Conservation (phyloP, 2,113 vertebrate genomes). For the Argyrosomus japonicus region DNA sequence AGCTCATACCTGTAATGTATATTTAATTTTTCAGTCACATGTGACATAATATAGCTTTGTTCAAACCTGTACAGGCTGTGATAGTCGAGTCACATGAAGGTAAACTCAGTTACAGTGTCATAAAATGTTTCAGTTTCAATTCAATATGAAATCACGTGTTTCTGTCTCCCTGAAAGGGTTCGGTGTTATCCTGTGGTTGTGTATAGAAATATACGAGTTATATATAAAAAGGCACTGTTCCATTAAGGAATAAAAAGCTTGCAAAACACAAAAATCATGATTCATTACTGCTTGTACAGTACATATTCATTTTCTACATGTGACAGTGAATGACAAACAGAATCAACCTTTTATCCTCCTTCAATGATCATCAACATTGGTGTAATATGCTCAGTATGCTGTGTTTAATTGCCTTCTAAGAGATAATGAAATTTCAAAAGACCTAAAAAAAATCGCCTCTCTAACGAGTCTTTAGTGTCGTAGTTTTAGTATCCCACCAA, state of each 20-base stretch:
- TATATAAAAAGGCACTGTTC: conserved; percentile 70
- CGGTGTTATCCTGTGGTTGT: neutral
- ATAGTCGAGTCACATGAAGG: neutral
- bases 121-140: neutral
- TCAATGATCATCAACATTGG: neutral
- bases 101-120: conserved; percentile 23
- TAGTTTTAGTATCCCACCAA: no score
- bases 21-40: conserved; percentile 19
- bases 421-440: no score
- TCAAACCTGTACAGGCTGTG: conserved; percentile 3
- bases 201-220: conserved; percentile 5
- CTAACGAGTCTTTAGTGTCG: no score
- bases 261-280: conserved; percentile 10
- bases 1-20: conserved; percentile 33
- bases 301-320: neutral
- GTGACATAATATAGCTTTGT: conserved; percentile 2
- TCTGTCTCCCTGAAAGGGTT: conserved; percentile 5
- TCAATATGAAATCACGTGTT: neutral
- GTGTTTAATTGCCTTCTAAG: neutral
- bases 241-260: conserved; percentile 23
- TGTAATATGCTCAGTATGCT: neutral
- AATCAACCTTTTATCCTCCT: neutral
- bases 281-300: neutral
- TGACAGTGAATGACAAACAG: neutral
- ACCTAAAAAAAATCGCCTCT: neutral